Percentiles rank a stretch among this genome's conserved stretches.
These are phyloP conservation scores for Leptonema lineaticorne DNA, from an alignment of 1,140 invertebrate genomes.

Conservation along the genomic window DNA sequence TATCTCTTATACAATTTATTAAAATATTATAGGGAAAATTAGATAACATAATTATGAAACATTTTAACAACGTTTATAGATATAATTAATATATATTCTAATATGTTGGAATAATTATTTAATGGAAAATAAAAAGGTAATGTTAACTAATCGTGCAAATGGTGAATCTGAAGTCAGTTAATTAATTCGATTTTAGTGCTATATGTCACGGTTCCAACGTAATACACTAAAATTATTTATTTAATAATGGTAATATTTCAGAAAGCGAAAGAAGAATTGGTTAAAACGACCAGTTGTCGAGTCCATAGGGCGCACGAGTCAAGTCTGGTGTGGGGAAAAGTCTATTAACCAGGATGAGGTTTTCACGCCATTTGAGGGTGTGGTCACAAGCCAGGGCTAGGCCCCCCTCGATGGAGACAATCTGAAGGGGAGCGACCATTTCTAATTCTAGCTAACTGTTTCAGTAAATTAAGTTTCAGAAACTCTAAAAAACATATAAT, in stretches of 20 bases:
- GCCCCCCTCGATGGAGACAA: not conserved
- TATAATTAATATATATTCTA: no score
- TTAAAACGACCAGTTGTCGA: not conserved
- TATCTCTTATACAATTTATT: no score
- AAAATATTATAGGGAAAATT: no score
- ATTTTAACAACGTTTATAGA: no score
- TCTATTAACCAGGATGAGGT: slow-evolving; percentile 7
- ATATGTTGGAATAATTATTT: no score
- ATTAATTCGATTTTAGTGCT: not conserved
- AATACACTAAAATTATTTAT: slow-evolving; percentile 14
- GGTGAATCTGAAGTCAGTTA: no score
- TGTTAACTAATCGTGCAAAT: no score
- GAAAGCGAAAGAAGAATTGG: not conserved
- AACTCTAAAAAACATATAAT: no score
- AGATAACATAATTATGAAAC: no score
- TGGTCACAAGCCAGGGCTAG: not conserved
- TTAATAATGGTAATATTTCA: slow-evolving; percentile 4
- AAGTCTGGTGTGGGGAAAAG: not conserved
- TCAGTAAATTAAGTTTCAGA: not conserved
- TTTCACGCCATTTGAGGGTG: slow-evolving; percentile 22
- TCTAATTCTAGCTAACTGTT: not conserved
- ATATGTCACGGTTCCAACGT: no score
- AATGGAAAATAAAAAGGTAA: no score
- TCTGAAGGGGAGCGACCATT: slow-evolving; percentile 5
- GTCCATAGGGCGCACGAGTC: not conserved